These are phyloP conservation scores for Scaptomyza montana DNA, from an alignment of 1,140 invertebrate species.

Conservation along the genomic window DNA sequence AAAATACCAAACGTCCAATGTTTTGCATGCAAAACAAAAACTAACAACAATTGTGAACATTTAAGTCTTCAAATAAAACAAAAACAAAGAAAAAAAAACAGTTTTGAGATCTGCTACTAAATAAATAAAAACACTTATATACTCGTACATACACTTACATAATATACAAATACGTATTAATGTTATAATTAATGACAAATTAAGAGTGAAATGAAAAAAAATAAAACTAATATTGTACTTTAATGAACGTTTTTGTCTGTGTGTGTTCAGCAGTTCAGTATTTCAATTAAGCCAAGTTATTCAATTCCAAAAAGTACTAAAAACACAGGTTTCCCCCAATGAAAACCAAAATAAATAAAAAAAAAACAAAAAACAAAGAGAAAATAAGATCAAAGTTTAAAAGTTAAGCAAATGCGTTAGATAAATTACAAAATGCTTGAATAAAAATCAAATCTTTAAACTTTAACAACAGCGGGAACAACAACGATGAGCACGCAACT, in stretches of 20 bases:
- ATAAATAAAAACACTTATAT: constrained; percentile 23
- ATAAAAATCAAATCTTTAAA: constrained; percentile 14
- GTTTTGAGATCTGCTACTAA: constrained; percentile 41
- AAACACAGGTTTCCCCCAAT: constrained; percentile 42
- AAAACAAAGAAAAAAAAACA: no score
- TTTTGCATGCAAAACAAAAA: constrained; percentile 59
- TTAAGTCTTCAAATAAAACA: constrained; percentile 64
- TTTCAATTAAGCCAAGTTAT: constrained; percentile 78
- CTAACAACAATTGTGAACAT: constrained; percentile 79
- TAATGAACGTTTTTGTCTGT: constrained; percentile 51
- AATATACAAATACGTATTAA: constrained; percentile 38
- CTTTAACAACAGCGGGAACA: constrained; percentile 77
- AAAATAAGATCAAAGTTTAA: constrained; percentile 28
- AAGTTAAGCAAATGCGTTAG: constrained; percentile 16
- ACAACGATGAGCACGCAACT: constrained; percentile 82
- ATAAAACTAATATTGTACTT: constrained; percentile 14
- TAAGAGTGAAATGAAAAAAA: constrained; percentile 44
- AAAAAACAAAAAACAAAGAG: constrained; percentile 10
- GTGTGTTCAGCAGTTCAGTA: constrained; percentile 78
- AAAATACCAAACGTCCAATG: constrained; percentile 74
- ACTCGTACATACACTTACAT: constrained; percentile 42
- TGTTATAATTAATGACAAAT: constrained; percentile 22
- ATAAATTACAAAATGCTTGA: constrained; percentile 33
- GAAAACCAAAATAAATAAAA: constrained; percentile 49
- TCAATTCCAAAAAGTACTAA: constrained; percentile 28